These are phyloP conservation scores for Entomobrya multifasciata DNA, from an alignment of 2,888 invertebrate species.

Conservation along the genomic window DNA sequence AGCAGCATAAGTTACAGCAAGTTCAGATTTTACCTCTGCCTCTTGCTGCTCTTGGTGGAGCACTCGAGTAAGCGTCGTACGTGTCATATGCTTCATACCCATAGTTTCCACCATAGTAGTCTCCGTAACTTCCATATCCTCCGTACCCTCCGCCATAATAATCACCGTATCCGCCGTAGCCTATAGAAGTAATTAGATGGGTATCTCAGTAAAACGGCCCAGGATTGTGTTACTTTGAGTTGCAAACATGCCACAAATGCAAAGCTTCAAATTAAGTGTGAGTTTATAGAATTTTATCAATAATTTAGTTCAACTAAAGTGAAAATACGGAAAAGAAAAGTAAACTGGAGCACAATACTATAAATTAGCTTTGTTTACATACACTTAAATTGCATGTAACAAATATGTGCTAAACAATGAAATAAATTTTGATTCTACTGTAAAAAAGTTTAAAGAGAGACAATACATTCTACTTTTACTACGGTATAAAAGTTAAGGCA, in stretches of 20 bases:
- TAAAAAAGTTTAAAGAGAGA: no score
- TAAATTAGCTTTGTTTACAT: conserved; percentile 14
- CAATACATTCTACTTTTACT: not conserved
- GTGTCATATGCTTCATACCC: conserved; percentile 84
- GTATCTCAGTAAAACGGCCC: conserved; percentile 63
- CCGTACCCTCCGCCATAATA: conserved; percentile 80
- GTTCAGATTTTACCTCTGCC: conserved; percentile 78
- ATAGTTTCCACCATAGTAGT: conserved; percentile 78
- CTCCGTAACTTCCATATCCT: conserved; percentile 76
- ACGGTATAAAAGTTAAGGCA: conserved; percentile 23
- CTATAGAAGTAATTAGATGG: conserved; percentile 59
- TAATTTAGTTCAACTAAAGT: not conserved
- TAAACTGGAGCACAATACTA: not conserved
- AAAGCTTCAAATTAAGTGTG: not conserved
- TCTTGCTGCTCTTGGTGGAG: conserved; percentile 78
- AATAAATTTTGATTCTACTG: not conserved
- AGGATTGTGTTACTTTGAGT: conserved; percentile 65
- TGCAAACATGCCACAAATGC: conserved; percentile 63
- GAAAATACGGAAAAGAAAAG: not conserved
- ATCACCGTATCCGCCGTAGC: conserved; percentile 79
- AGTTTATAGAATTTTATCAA: not conserved
- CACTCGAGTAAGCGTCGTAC: conserved; percentile 83
- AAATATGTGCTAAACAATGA: not conserved
- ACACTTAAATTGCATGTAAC: not conserved
- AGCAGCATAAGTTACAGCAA: conserved; percentile 77